Conservation (phyloP, 1,140 invertebrate species). For the Musca domestica region DNA sequence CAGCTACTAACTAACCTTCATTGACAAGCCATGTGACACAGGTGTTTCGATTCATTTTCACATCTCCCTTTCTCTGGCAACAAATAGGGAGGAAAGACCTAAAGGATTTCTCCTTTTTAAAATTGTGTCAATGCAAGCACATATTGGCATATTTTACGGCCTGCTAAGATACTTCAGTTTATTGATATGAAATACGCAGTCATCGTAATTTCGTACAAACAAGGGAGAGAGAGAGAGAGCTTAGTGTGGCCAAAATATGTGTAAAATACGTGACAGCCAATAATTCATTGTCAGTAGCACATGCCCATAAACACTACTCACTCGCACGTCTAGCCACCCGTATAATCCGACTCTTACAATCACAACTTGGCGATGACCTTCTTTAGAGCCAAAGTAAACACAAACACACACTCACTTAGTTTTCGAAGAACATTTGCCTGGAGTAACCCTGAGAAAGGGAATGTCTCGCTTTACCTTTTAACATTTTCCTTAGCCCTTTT, state of each 20-base stretch:
- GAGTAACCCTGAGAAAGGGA: background rate
- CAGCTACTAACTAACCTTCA: background rate
- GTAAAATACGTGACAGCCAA: slow-evolving; percentile 18
- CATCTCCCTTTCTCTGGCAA: background rate
- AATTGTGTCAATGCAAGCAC: slow-evolving; percentile 23
- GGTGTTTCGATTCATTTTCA: background rate
- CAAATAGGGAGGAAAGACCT: background rate
- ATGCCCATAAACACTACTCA: slow-evolving; percentile 19
- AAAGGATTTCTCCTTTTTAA: slow-evolving; percentile 16
- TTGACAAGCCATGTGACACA: slow-evolving; percentile 8
- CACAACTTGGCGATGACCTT: background rate
- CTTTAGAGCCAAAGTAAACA: background rate
- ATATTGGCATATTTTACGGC: background rate
- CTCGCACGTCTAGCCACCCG: background rate
- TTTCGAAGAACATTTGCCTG: background rate
- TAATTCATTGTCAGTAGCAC: slow-evolving; percentile 24
- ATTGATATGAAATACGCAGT: background rate
- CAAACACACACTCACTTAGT: background rate
- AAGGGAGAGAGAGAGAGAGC: background rate
- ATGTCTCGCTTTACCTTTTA: background rate
- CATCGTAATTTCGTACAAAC: background rate
- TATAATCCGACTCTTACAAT: background rate
- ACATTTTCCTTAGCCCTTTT: background rate
- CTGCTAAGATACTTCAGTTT: background rate
- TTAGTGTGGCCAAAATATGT: background rate